Conservation (phyloP, 2,888 invertebrate genomes). For the Dicycla oo region DNA sequence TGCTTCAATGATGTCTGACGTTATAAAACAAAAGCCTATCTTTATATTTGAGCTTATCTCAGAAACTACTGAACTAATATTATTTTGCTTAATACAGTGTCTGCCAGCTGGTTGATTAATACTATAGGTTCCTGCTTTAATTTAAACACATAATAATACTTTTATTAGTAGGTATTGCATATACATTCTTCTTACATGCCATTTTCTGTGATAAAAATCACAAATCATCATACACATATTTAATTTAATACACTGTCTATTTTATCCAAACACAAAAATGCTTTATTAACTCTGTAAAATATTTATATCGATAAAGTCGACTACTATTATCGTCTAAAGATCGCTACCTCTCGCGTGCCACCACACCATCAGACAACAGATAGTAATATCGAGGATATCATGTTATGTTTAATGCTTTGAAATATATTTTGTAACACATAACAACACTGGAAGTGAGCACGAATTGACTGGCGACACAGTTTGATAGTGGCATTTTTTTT, state of each 20-base stretch:
- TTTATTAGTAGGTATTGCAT: background rate
- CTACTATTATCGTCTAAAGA: slow-evolving; percentile 35
- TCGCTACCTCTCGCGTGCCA: slow-evolving; percentile 53
- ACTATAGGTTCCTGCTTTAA: background rate
- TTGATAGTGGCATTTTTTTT: slow-evolving; percentile 24
- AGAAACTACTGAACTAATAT: slow-evolving; percentile 4
- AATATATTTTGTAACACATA: slow-evolving; percentile 54
- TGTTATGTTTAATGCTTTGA: slow-evolving; percentile 37
- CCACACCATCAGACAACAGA: slow-evolving; percentile 33
- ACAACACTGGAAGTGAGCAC: slow-evolving; percentile 30
- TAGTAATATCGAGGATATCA: slow-evolving; percentile 52
- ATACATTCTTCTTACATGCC: background rate
- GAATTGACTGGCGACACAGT: slow-evolving; percentile 43
- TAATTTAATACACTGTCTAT: background rate
- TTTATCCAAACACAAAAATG: background rate
- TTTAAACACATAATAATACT: background rate
- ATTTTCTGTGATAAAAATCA: background rate
- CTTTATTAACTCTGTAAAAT: background rate
- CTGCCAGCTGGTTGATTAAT: background rate
- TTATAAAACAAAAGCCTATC: slow-evolving; percentile 1
- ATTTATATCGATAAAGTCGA: slow-evolving; percentile 13
- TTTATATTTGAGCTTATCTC: slow-evolving; percentile 6
- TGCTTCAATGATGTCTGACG: background rate
- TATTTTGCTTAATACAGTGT: background rate
- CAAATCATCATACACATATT: too few relatives aligned